Base-by-base conservation (phyloP, 2,888 invertebrate genomes). In the Dryobota labecula region DNA sequence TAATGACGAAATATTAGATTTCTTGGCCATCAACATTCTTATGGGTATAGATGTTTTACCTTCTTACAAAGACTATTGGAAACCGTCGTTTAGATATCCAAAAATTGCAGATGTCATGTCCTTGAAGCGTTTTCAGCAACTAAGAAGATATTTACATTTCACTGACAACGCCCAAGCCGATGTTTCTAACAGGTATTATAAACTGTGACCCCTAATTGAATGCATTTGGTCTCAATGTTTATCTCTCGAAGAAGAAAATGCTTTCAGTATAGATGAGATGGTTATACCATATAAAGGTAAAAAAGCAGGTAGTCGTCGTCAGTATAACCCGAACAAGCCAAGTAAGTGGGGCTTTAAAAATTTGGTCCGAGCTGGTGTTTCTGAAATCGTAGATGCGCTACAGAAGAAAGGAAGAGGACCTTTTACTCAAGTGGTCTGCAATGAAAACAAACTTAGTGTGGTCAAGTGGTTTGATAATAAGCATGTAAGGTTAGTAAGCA, bases 281-380 rank as follows among this genome's bases (percentile, higher is more conserved):
- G 53, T 54, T 54, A 54, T 54, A 54, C 54, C 54, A 54, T 54
- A 20, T 20, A 54, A 33, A 6, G 24, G 58, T 11, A 58, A 58
- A 41, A 58, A 58, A 58, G 41, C 58, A 41, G 58, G 58, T 5
- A 58, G 58, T 20, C 58, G 41, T 24, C 67, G 79, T 2, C 90
- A 92, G 54, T 92, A 90, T 58, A 88, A 89, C 56, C 86, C 86
- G 62, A 86, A 88, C 7, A 92, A 91, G 67, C 90, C 90, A 0
- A 84, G 77, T 15, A 90, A 91, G 77, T 89, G 88, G 89, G 90
- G 80, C 4, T 88, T 87, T 64, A 89, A 90, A 74, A 80, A 85
- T 53, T 82, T 88, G 61, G 85, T 88, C 15, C 68, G 88, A 8
- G 86, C 87, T 47, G 87, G 89, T 8, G 79, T 86, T 0, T 87